phyloP scores from a whole-genome alignment of 2,113 vertebrate genomes.

The Panthera tigris region DNA sequence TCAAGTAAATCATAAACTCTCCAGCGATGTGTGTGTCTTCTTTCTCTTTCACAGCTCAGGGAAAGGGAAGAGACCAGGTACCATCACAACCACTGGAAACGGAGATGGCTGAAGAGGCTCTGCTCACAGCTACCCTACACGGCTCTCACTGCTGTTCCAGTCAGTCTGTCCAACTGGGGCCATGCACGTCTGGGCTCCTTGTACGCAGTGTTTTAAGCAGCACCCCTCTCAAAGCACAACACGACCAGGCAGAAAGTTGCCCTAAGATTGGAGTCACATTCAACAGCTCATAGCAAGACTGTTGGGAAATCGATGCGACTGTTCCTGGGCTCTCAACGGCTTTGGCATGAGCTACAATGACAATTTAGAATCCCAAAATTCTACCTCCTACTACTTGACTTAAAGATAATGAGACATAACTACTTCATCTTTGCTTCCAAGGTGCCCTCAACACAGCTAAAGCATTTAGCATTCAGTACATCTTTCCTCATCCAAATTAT shows the following conservation, averaged over 20 bases:
- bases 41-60: neutral
- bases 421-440: neutral
- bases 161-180: neutral
- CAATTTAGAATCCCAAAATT: neutral
- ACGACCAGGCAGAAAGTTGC: neutral
- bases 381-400: neutral
- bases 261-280: neutral
- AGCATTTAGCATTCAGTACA: neutral
- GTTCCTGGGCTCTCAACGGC: neutral
- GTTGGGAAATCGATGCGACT: neutral
- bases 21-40: neutral
- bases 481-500: neutral
- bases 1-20: neutral
- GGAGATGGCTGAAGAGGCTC: neutral
- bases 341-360: neutral
- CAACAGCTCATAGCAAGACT: neutral
- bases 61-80: too few species aligned
- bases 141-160: neutral
- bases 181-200: accelerated
- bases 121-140: neutral
- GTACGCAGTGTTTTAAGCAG: neutral
- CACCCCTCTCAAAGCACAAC: neutral
- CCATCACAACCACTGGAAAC: neutral
- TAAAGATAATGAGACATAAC: neutral
- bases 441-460: neutral